Percentiles rank a stretch among this genome's conserved stretches.
Conservation (phyloP, 2,113 vertebrate species). For the Prionailurus bengalensis region DNA sequence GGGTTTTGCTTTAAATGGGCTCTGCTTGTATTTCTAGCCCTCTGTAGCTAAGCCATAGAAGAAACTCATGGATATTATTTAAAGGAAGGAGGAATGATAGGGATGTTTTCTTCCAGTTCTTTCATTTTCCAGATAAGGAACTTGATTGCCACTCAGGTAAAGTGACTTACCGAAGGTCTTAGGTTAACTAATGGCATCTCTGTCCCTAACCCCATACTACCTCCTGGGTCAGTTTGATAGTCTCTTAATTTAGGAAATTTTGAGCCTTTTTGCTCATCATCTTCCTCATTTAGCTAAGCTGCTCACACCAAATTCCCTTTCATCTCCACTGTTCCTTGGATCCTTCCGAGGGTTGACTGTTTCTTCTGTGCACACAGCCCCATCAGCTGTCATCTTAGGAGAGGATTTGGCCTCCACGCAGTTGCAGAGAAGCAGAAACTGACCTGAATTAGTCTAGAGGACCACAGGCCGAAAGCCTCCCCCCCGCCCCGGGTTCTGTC, state of each 20-base stretch:
- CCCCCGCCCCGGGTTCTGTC: background rate
- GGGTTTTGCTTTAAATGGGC: background rate
- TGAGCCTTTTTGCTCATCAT: background rate
- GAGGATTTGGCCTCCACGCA: background rate
- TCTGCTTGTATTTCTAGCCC: background rate
- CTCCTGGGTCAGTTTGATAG: background rate
- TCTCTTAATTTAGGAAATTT: constrained; percentile 49
- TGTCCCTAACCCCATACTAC: background rate
- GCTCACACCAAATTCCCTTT: constrained; percentile 70
- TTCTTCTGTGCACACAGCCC: background rate
- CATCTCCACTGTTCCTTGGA: constrained; percentile 54
- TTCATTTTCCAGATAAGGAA: background rate
- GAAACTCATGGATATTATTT: background rate
- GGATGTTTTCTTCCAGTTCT: background rate
- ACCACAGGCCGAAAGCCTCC: background rate
- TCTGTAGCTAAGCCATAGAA: background rate
- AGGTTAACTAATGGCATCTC: background rate
- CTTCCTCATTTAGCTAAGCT: constrained; percentile 65
- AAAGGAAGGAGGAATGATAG: background rate
- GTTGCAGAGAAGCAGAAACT: constrained; percentile 14
- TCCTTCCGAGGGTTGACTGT: background rate
- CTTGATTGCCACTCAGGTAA: background rate
- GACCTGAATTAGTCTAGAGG: constrained; percentile 19
- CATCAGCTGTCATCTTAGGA: constrained; percentile 45
- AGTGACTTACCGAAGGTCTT: constrained; percentile 3